Conservation (phyloP, 1,140 invertebrate genomes). For the Macrocentrus cingulum region DNA sequence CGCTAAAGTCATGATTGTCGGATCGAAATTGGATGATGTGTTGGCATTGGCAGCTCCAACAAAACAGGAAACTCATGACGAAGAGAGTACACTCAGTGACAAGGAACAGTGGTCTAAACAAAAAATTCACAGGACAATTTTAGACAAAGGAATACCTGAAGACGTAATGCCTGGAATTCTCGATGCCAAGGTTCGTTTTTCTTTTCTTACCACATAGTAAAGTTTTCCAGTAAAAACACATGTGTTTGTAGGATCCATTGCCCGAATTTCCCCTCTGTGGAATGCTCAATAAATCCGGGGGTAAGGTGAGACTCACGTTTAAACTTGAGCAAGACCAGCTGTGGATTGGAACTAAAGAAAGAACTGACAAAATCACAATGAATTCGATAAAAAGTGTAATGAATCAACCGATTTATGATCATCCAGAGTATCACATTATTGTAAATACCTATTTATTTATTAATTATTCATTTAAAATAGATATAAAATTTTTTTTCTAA, state of each 20-base stretch:
- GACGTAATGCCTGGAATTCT: slow-evolving; percentile 87
- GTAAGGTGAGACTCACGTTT: slow-evolving; percentile 90
- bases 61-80: slow-evolving; percentile 58
- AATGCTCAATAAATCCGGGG: slow-evolving; percentile 91
- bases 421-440: slow-evolving; percentile 93
- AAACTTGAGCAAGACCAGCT: slow-evolving; percentile 90
- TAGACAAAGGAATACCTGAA: slow-evolving; percentile 89
- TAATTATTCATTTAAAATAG: neutral
- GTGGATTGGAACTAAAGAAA: slow-evolving; percentile 92
- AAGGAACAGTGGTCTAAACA: slow-evolving; percentile 84
- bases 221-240: too few relatives aligned
- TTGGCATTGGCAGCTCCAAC: slow-evolving; percentile 74
- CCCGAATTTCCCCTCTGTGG: slow-evolving; percentile 82
- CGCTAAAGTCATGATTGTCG: slow-evolving; percentile 90
- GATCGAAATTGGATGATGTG: slow-evolving; percentile 88
- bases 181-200: slow-evolving; percentile 67
- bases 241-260: slow-evolving; percentile 71
- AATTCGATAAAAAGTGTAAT: slow-evolving; percentile 84
- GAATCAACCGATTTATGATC: slow-evolving; percentile 83
- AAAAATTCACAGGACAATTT: slow-evolving; percentile 84
- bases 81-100: slow-evolving; percentile 54
- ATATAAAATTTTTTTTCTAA: slow-evolving; percentile 14
- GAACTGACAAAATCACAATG: slow-evolving; percentile 91
- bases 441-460: slow-evolving; percentile 58
- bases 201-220: too few relatives aligned